phyloP scores from a whole-genome alignment of 1,140 invertebrate species.

The Drosophila pallidifrons region DNA sequence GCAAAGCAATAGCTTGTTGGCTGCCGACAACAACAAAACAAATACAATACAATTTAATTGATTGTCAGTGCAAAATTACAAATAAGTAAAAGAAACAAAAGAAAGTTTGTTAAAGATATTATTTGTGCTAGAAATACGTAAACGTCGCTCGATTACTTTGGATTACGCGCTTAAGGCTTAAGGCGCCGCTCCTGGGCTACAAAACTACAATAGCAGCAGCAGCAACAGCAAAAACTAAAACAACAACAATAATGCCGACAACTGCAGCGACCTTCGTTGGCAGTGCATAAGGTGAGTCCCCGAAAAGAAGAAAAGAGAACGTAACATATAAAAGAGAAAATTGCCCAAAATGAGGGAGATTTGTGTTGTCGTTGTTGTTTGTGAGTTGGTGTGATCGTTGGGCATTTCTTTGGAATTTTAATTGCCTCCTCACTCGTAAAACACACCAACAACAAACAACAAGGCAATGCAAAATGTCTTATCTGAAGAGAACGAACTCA shows the following conservation, averaged over 20 bases:
- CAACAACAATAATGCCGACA: slow-evolving; percentile 50
- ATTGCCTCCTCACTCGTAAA: slow-evolving; percentile 39
- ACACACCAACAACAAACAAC: slow-evolving; percentile 11
- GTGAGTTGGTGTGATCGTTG: neutral
- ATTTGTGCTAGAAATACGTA: slow-evolving; percentile 24
- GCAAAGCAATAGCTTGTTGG: slow-evolving; percentile 36
- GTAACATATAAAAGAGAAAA: neutral
- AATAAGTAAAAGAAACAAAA: slow-evolving; percentile 30
- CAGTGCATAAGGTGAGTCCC: slow-evolving; percentile 73
- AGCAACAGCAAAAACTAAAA: slow-evolving; percentile 34
- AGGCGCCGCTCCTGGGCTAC: slow-evolving; percentile 12
- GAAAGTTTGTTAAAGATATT: slow-evolving; percentile 25
- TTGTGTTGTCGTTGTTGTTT: neutral
- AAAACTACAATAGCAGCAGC: slow-evolving; percentile 20
- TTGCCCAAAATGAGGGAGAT: slow-evolving; percentile 31
- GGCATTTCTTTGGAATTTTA: slow-evolving; percentile 50
- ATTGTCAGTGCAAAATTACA: slow-evolving; percentile 54
- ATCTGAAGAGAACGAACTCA: slow-evolving; percentile 21
- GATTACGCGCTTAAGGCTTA: slow-evolving; percentile 65
- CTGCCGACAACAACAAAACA: slow-evolving; percentile 44
- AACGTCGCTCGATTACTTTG: slow-evolving; percentile 50
- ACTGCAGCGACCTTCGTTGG: slow-evolving; percentile 60
- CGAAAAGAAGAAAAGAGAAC: neutral
- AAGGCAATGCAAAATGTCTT: slow-evolving; percentile 43
- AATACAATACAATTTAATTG: slow-evolving; percentile 69